Base-by-base conservation (phyloP, 2,113 vertebrate genomes). In the Tretioscincus oriximinensis region DNA sequence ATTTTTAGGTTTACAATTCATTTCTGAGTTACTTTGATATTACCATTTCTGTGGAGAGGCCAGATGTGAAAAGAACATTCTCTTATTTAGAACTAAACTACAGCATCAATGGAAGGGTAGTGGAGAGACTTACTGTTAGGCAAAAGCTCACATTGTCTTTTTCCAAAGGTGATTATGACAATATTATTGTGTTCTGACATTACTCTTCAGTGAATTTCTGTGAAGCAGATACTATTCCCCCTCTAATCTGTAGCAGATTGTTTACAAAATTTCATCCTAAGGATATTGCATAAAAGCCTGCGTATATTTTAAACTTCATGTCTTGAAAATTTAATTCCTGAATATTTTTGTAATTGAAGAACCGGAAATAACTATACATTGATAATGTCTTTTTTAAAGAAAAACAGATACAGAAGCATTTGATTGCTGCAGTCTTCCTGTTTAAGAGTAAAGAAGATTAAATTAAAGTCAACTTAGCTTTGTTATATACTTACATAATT, bases 241-340 rank as follows among this genome's bases (percentile, higher is more conserved):
- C 21, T 70, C 24, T 47, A 70, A 22, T 22, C 54, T 47, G 16
- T 54, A 58, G 49, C n/a, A 31, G 16, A n/a, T 73, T 54, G 21
- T 9, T 47, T 29, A 49, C 28, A 54, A 1, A 7, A 12, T 29
- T 68, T 49, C 11, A 14, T 77, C 82, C 70, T 81, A 72, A 89
- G 78, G 86, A 5, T 85, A 88, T 74, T 75, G 78, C 76, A 81
- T 73, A 89, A 81, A 49, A 85, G 84, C 78, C 78, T 60, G 41
- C 61, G 58, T 47, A 9, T 64, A 60, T 68, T 9, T 80, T 81
- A 80, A 61, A 0, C 1, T 73, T 29, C 65, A 21, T 24, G 51
- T 58, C 54, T 16, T 58, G 54, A 14, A 61, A 76, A 51, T 77
- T 87, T 84, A 73, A 72, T 74, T 73, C 16, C 71, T 6, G 69